Evolutionary conservation across 2,113 vertebrate genomes (phyloP).

Genomic region (Scomber scombrus): DNA sequence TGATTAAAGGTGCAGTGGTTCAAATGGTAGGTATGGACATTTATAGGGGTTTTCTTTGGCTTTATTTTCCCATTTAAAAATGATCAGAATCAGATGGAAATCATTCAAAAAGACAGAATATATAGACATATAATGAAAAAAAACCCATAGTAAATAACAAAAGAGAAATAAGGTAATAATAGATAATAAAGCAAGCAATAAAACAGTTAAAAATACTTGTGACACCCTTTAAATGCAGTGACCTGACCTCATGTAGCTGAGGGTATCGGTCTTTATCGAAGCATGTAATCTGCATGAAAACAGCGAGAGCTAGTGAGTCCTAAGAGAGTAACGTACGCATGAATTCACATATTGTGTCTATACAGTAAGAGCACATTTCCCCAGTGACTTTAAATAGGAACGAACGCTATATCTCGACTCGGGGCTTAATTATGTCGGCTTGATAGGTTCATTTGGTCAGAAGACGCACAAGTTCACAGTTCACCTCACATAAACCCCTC

Average conservation of each 20-base stretch:
- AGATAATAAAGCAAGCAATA: neutral
- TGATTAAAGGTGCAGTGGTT: neutral
- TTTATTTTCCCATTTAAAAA: neutral
- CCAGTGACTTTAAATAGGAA: neutral
- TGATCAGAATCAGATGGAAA: too few relatives aligned
- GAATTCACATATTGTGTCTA: neutral
- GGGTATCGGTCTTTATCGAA: too few relatives aligned
- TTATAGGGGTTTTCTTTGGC: neutral
- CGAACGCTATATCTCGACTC: neutral
- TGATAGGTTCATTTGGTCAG: conserved; percentile 24
- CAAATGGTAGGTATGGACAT: neutral
- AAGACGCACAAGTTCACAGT: neutral
- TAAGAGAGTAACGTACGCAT: conserved; percentile 3
- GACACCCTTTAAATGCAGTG: neutral
- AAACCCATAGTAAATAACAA: too few relatives aligned
- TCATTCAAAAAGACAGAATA: too few relatives aligned
- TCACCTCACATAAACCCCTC: conserved; percentile 27
- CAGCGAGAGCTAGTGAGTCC: neutral
- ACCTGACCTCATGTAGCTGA: neutral
- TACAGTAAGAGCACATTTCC: neutral
- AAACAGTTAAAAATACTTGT: too few relatives aligned
- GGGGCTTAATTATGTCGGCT: conserved; percentile 20
- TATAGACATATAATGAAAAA: too few relatives aligned
- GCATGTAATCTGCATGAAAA: conserved; percentile 21
- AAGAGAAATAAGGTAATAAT: neutral